Evolutionary conservation across 1,140 invertebrate genomes (phyloP).

Genomic region (Laupala kohalensis): DNA sequence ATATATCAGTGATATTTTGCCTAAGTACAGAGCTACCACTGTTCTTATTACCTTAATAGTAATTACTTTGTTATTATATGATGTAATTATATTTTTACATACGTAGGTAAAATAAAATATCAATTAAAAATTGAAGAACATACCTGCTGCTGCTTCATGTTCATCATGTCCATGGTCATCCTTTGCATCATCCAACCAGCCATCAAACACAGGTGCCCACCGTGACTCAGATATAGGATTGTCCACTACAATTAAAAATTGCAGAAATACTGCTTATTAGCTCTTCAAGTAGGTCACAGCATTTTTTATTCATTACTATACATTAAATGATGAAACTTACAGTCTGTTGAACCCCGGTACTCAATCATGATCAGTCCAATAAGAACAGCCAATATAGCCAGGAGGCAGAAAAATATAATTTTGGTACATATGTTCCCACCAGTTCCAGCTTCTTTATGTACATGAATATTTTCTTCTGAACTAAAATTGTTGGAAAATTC

Average conservation of each 20-base stretch:
- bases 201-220: constrained; percentile 58
- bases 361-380: constrained; percentile 65
- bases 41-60: no score
- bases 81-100: no score
- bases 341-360: constrained; percentile 57
- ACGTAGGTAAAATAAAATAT: no score
- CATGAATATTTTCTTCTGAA: constrained; percentile 51
- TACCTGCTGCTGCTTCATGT: constrained; percentile 2
- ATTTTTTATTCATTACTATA: neutral
- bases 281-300: no score
- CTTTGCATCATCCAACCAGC: constrained; percentile 56
- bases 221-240: constrained; percentile 51
- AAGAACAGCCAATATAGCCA: constrained; percentile 51
- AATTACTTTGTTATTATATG: no score
- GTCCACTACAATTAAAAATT: constrained; percentile 39
- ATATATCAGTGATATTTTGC: no score
- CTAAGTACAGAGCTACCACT: no score
- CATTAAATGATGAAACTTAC: constrained; percentile 36
- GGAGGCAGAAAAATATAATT: constrained; percentile 61
- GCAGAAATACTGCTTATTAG: no score
- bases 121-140: no score
- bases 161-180: constrained; percentile 24
- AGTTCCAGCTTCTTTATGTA: constrained; percentile 55
- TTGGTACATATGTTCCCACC: constrained; percentile 70
- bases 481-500: constrained; percentile 13